These are phyloP conservation scores for Blomia tropicalis DNA, from an alignment of 2,888 invertebrate genomes.

Conservation along the genomic window DNA sequence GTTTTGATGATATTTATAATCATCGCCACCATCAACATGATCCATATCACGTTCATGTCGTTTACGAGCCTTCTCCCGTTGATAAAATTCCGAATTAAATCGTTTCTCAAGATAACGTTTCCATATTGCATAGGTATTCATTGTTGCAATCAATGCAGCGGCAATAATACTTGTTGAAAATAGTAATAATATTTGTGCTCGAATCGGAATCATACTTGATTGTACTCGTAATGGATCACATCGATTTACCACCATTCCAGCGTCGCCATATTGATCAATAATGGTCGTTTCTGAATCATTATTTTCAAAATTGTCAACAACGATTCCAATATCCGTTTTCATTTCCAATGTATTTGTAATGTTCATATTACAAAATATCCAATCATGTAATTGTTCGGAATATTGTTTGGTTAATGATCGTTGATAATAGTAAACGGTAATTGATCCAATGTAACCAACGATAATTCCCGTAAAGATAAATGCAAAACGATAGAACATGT, in stretches of 20 bases:
- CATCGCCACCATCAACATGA: neutral
- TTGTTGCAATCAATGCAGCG: neutral
- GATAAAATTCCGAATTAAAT: no score
- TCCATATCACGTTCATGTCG: neutral
- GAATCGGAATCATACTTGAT: neutral
- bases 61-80: neutral
- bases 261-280: neutral
- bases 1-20: neutral
- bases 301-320: neutral
- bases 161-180: neutral
- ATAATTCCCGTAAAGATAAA: neutral
- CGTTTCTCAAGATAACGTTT: constrained; percentile 25
- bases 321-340: neutral
- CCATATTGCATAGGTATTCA: constrained; percentile 13
- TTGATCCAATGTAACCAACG: neutral
- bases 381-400: neutral
- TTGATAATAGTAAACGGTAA: neutral
- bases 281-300: neutral
- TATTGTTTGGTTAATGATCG: neutral
- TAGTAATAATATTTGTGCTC: neutral
- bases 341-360: neutral
- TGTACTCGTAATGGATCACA: neutral
- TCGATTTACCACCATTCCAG: no score
- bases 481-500: neutral
- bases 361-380: neutral